phyloP scores from a whole-genome alignment of 2,888 invertebrate genomes.

The Hydroisotoma schaefferi region DNA sequence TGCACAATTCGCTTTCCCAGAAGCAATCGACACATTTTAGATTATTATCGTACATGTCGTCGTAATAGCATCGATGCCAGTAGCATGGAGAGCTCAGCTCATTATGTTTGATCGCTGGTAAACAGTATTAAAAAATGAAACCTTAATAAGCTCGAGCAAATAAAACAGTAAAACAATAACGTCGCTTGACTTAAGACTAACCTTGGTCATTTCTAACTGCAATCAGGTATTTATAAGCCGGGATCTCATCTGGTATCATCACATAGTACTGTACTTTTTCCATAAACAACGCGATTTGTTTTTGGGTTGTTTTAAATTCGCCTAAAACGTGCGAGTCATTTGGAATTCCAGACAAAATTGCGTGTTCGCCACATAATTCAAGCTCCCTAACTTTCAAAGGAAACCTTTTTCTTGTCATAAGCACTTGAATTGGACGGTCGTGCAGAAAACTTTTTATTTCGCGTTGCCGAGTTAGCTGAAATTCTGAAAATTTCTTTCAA shows the following conservation, averaged over 20 bases:
- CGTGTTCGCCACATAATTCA: too few relatives aligned
- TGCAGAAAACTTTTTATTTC: too few relatives aligned
- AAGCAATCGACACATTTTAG: conserved; percentile 1
- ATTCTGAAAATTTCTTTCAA: too few relatives aligned
- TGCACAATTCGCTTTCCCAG: not conserved
- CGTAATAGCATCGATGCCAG: conserved; percentile 2
- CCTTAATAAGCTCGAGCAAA: too few relatives aligned
- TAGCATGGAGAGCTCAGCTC: conserved; percentile 1
- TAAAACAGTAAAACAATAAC: too few relatives aligned
- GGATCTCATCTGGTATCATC: not conserved
- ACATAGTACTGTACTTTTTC: not conserved
- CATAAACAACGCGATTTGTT: not conserved
- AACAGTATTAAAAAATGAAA: not conserved
- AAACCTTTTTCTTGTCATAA: too few relatives aligned
- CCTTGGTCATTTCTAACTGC: not conserved
- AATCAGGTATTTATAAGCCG: not conserved
- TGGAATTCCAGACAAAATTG: not conserved
- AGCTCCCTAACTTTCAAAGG: too few relatives aligned
- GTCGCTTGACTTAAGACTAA: not conserved
- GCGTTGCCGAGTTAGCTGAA: too few relatives aligned
- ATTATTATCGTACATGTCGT: not conserved
- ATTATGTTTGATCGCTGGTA: too few relatives aligned
- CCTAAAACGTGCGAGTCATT: not conserved
- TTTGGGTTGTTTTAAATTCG: not conserved
- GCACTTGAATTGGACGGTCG: too few relatives aligned